Base-by-base conservation (phyloP, 1,140 invertebrate species). In the Holcopasites calliopsidis region DNA sequence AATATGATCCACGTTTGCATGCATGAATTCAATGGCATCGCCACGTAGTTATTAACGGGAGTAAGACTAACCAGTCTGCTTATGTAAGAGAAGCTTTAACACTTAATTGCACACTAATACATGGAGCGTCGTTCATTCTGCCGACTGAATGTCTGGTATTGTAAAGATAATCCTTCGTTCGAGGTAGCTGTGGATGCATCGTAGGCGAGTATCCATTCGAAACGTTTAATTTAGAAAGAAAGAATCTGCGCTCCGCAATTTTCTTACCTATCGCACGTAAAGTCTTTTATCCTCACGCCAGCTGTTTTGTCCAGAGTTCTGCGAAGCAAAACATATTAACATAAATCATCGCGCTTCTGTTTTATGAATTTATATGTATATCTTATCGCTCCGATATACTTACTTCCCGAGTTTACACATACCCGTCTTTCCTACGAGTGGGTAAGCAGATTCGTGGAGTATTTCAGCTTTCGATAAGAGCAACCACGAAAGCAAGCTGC, bases 401-500 rank as follows among this genome's bases (percentile, higher is more conserved):
- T 85, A 92, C 91, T 92, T 92, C 38, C 88, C 85, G 21, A 90
- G 75, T 88, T 91, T 91, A 85, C 96, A 97, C 13, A 78, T 84
- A 47, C 93, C 92, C 42, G 94, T 93, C 61, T 88, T 92, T 31
- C 94, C 92, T 31, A 91, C 93, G 2, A 95, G 89, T 0, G 96
- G 96, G 90, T 97, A 97, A 33, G 93, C 88, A 4, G 86, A 87
- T 73, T 95, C 95, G 1, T 86, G 85, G 31, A 93, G 85, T 44
- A 97, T 88, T 13, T 89, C 85, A 7, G 93, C 90, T 65, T 94
- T 93, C 71, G 93, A 93, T 50, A 89, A 79, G n/a, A 90, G 76
- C 55, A 97, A 84, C 96, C 96, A 97, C 1, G 93, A 86, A 0
- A 97, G 88, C n/a, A 97, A 92, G 65, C 92, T 91, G 86, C 96